Evolutionary conservation across 2,797 vertebrate genomes (phyloP), one percentile per base, ranked within the genome.

Genomic region (Syncerus caffer): DNA sequence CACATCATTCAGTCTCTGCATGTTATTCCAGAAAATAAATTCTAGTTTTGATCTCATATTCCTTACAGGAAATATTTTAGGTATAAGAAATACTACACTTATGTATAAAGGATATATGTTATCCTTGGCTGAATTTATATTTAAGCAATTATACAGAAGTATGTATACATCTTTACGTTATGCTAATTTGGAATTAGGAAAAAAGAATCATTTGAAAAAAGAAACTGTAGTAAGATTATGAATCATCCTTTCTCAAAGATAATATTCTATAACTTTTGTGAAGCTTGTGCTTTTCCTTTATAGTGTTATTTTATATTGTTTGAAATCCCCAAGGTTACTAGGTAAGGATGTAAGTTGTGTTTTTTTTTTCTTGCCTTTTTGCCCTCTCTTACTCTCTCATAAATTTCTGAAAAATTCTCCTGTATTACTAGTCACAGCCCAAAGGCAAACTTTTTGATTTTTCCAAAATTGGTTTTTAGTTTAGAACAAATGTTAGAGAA

Each of bases 361-460:
- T 3, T 21, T 80, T 38, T 90, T 79, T 51, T 15, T 51, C 45
- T 51, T 38, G 47, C 13, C 53, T 53, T 57, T 79, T 47, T 92
- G 47, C 16, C 2, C 4, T 90, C 47, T 94, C 87, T 96, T 80
- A 78, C 47, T 85, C 17, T 96, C 58, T 93, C 50, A 97, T 93
- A 94, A 96, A 85, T 60, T 96, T 95, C 87, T 96, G 76, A 96
- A 92, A 94, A 93, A 95, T 79, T 93, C 71, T 95, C 9, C 42
- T 84, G n/a, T 95, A 76, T 96, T 97, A 62, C 92, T 53, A 57
- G 53, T 89, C 55, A 6, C 38, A 90, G 93, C 93, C 95, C 90
- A 97, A 92, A 97, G 95, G 94, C 96, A 96, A 95, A 96, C 11
- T 80, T 96, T 93, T 45, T 95, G 67, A 86, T 95, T 97, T 98